Evolutionary conservation across 2,113 vertebrate genomes (phyloP).

Genomic region (Pomatorhinus ruficollis): DNA sequence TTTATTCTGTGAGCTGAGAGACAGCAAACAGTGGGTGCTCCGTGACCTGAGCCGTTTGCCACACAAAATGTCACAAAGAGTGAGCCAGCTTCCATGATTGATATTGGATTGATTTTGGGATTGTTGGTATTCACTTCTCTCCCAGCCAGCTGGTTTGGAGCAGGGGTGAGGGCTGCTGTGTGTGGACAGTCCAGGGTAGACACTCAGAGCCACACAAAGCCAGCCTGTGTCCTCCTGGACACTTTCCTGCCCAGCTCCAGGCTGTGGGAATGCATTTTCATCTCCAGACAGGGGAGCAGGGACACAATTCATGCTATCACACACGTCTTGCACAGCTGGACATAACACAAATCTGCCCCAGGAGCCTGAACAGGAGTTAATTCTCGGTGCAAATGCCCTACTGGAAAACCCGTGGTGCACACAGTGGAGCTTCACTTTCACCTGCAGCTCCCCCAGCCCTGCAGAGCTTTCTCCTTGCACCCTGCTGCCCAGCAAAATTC

Average conservation of each 20-base stretch:
- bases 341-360: accelerated
- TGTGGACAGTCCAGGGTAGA: accelerated
- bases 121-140: not conserved
- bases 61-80: not conserved
- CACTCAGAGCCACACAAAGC: not conserved
- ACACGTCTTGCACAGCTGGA: accelerated
- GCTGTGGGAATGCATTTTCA: not conserved
- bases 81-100: accelerated
- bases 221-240: not conserved
- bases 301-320: not conserved
- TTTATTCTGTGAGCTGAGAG: not conserved
- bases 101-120: not conserved
- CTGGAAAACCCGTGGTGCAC: not conserved
- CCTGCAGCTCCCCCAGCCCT: not conserved
- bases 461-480: not conserved
- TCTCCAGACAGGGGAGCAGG: not conserved
- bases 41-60: not conserved
- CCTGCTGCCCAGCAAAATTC: not conserved
- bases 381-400: not conserved
- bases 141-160: not conserved
- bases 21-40: accelerated
- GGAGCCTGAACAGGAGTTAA: not conserved
- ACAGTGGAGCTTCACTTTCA: accelerated
- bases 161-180: not conserved
- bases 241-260: not conserved